A percentile compares a stretch with the other conserved stretches of the same genome.
phyloP scores from a whole-genome alignment of 2,888 invertebrate species.

The Cerastoderma edule region DNA sequence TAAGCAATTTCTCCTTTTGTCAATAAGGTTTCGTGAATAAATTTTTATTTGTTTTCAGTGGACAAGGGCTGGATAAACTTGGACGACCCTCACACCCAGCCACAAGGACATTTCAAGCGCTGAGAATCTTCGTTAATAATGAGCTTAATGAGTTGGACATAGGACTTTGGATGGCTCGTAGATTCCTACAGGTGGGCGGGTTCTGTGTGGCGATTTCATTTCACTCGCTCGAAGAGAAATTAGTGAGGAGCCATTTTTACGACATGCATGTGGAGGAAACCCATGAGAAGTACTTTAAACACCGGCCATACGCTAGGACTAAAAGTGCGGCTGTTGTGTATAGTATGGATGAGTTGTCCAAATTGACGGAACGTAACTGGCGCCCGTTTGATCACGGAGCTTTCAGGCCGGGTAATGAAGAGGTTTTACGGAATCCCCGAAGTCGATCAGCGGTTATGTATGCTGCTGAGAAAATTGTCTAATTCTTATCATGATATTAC shows the following conservation, averaged over 20 bases:
- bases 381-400: slow-evolving; percentile 92
- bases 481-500: background rate
- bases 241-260: slow-evolving; percentile 93
- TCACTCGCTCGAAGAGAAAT: slow-evolving; percentile 96
- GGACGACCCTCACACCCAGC: slow-evolving; percentile 88
- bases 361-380: slow-evolving; percentile 89
- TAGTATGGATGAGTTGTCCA: slow-evolving; percentile 87
- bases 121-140: slow-evolving; percentile 97
- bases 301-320: slow-evolving; percentile 84
- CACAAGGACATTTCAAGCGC: slow-evolving; percentile 96
- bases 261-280: slow-evolving; percentile 76
- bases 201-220: slow-evolving; percentile 93
- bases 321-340: slow-evolving; percentile 85
- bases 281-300: slow-evolving; percentile 60
- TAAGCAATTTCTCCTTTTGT: no score
- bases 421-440: slow-evolving; percentile 91
- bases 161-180: slow-evolving; percentile 90
- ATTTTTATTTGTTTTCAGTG: slow-evolving; percentile 37
- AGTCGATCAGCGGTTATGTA: slow-evolving; percentile 95
- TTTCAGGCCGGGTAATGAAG: slow-evolving; percentile 89
- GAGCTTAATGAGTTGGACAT: slow-evolving; percentile 97
- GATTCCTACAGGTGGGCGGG: slow-evolving; percentile 91
- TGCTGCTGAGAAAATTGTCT: slow-evolving; percentile 88
- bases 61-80: slow-evolving; percentile 38
- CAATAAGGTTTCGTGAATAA: no score